phyloP scores from a whole-genome alignment of 1,140 invertebrate species.

The Babylonia areolata region DNA sequence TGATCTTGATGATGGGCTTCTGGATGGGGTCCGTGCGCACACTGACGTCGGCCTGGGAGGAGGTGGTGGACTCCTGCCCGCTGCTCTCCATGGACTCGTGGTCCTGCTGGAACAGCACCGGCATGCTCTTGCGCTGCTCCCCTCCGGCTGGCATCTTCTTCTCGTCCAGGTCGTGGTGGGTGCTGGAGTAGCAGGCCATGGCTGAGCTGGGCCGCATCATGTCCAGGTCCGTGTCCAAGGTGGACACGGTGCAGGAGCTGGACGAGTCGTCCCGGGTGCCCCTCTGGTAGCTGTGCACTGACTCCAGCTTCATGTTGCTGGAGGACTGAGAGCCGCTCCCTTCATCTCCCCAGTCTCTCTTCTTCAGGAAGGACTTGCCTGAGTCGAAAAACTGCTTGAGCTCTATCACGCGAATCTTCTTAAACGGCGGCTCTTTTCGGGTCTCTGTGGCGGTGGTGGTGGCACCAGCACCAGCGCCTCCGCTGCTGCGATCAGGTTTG shows the following conservation, averaged over 20 bases:
- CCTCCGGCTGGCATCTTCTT: conserved; percentile 41
- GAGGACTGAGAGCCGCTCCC: conserved; percentile 44
- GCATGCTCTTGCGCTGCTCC: conserved; percentile 57
- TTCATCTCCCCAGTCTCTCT: conserved; percentile 51
- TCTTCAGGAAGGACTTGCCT: conserved; percentile 54
- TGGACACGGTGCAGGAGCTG: conserved; percentile 46
- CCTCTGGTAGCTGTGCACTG: conserved; percentile 33
- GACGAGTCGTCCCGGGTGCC: conserved; percentile 45
- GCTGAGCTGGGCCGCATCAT: conserved; percentile 54
- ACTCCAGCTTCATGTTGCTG: conserved; percentile 37
- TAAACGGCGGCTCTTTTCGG: conserved; percentile 65
- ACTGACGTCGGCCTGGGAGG: conserved; percentile 49
- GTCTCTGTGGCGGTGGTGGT: conserved; percentile 15
- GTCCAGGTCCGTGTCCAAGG: conserved; percentile 44
- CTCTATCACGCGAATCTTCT: conserved; percentile 66
- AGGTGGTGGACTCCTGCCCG: conserved; percentile 60
- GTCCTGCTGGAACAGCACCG: conserved; percentile 54
- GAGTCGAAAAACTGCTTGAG: conserved; percentile 66
- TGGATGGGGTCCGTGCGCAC: conserved; percentile 44
- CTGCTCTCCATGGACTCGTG: conserved; percentile 58
- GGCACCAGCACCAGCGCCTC: background rate
- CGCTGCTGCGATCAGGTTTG: conserved; percentile 30
- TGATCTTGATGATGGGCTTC: conserved; percentile 97
- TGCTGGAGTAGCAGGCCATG: conserved; percentile 45
- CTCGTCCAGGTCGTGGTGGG: conserved; percentile 45